phyloP scores from a whole-genome alignment of 2,797 vertebrate genomes.

The Hippoglossus hippoglossus region DNA sequence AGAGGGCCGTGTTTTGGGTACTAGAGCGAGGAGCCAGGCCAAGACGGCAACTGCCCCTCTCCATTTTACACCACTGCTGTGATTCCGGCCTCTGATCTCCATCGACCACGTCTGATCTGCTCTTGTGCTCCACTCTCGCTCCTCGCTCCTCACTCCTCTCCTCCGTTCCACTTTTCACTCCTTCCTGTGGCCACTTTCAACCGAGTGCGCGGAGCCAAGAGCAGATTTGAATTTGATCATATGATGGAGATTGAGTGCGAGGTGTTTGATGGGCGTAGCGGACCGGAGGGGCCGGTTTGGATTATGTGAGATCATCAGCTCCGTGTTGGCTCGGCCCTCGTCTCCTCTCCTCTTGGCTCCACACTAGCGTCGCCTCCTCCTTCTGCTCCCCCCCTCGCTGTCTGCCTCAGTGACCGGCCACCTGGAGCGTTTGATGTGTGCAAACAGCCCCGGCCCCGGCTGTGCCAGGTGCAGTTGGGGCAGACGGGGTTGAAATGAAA shows the following conservation, averaged over 20 bases:
- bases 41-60: constrained; percentile 73
- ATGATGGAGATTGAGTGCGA: constrained; percentile 41
- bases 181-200: constrained; percentile 26
- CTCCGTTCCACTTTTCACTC: constrained; percentile 20
- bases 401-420: constrained; percentile 70
- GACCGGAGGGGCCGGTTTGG: constrained; percentile 51
- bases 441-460: constrained; percentile 54
- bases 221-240: constrained; percentile 33
- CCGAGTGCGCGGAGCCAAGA: constrained; percentile 20
- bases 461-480: constrained; percentile 72
- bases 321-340: constrained; percentile 26
- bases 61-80: too few species aligned
- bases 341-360: constrained; percentile 49
- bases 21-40: constrained; percentile 63
- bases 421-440: constrained; percentile 77
- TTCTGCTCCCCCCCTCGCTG: constrained; percentile 22
- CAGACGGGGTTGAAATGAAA: constrained; percentile 52
- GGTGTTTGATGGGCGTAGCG: constrained; percentile 43
- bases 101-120: too few species aligned
- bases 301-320: constrained; percentile 38
- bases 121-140: too few species aligned
- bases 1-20: constrained; percentile 73
- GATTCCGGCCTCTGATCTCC: too few species aligned
- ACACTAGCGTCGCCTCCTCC: background rate
- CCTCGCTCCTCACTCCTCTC: constrained; percentile 15